Conservation (phyloP, 2,113 vertebrate genomes). For the Paramisgurnus dabryanus region DNA sequence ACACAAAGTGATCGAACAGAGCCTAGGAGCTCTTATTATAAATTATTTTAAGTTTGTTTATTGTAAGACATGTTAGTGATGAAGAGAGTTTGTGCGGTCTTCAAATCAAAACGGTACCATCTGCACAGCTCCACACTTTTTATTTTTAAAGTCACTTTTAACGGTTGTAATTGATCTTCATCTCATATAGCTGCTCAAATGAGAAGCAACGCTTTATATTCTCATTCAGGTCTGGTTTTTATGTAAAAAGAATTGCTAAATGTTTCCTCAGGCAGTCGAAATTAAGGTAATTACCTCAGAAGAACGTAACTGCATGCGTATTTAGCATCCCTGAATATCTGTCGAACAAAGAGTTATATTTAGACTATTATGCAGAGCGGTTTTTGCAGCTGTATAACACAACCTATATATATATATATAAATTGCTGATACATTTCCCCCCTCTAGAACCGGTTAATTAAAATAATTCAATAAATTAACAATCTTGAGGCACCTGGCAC, state of each 20-base stretch:
- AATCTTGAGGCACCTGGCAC: conserved; percentile 41
- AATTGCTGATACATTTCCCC: conserved; percentile 4
- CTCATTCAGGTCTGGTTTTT: neutral
- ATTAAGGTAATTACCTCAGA: conserved; percentile 44
- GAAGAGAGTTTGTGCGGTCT: neutral
- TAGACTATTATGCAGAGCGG: conserved; percentile 10
- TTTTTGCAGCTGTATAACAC: conserved; percentile 34
- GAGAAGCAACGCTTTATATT: conserved; percentile 5
- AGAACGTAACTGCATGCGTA: conserved; percentile 26
- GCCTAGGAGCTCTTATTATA: neutral
- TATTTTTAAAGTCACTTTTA: conserved; percentile 1
- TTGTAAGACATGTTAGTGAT: neutral
- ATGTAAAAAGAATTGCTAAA: neutral
- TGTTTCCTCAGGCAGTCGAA: conserved; percentile 38
- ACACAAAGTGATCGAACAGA: neutral
- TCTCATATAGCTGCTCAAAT: neutral
- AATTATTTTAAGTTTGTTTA: neutral
- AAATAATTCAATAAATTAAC: conserved; percentile 45
- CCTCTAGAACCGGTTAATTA: conserved; percentile 39
- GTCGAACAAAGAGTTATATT: neutral
- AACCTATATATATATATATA: conserved; percentile 26
- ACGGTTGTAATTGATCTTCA: conserved; percentile 33
- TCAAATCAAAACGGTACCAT: neutral
- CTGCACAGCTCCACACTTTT: neutral
- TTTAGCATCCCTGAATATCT: conserved; percentile 22